Evolutionary conservation across 2,888 invertebrate species (phyloP).

Genomic region (Lasiommata megera): DNA sequence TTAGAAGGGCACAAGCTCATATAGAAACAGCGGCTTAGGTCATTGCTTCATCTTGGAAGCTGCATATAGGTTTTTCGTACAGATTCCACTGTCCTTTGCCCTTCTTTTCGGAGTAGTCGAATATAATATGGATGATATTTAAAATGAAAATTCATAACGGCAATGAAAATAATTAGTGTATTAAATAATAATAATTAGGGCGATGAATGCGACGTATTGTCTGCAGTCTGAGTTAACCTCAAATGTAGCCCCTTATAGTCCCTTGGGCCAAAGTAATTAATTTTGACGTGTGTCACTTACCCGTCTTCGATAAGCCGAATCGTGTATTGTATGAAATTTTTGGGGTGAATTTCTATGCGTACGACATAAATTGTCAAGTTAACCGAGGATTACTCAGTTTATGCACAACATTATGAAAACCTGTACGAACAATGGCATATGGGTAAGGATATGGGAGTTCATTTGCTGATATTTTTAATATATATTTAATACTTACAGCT

Average conservation of each 20-base stretch:
- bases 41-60: too few species aligned
- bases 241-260: slow-evolving; percentile 11
- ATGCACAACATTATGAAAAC: background rate
- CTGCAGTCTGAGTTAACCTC: background rate
- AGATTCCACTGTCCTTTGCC: too few species aligned
- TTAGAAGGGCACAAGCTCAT: too few species aligned
- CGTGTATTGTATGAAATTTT: slow-evolving; percentile 19
- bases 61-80: too few species aligned
- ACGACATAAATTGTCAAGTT: slow-evolving; percentile 16
- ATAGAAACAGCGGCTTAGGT: too few species aligned
- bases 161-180: too few species aligned
- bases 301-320: slow-evolving; percentile 26
- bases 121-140: too few species aligned
- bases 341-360: slow-evolving; percentile 16
- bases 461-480: background rate
- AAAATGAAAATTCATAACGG: too few species aligned
- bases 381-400: slow-evolving; percentile 10
- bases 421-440: background rate
- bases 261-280: slow-evolving; percentile 26
- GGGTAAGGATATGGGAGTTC: background rate
- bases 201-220: background rate
- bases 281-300: slow-evolving; percentile 29
- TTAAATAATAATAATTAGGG: too few species aligned
- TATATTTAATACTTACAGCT: background rate
- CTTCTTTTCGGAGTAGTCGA: too few species aligned